Conservation (phyloP, 2,113 vertebrate genomes). For the Scartelaos histophorus region DNA sequence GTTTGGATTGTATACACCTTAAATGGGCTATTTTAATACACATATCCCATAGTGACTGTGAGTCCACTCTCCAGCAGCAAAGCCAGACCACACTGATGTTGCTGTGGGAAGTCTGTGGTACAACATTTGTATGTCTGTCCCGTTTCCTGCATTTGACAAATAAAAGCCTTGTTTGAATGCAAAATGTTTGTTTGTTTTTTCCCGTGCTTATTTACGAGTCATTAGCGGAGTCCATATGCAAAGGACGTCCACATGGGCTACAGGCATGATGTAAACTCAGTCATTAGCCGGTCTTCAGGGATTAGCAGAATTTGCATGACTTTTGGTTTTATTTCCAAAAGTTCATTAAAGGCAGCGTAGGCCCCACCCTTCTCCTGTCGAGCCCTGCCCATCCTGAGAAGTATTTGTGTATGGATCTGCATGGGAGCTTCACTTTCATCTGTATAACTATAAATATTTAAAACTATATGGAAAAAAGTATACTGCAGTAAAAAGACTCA, state of each 20-base stretch:
- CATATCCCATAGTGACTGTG: neutral
- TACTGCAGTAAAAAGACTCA: no score
- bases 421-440: neutral
- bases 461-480: neutral
- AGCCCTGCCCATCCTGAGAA: neutral
- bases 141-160: constrained; percentile 33
- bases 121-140: constrained; percentile 33
- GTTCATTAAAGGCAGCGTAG: neutral
- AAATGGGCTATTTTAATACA: neutral
- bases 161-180: neutral
- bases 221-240: neutral
- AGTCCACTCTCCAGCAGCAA: constrained; percentile 47
- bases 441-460: neutral
- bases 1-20: neutral
- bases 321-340: neutral
- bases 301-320: neutral
- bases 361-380: neutral
- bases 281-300: neutral
- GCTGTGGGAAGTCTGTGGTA: constrained; percentile 48
- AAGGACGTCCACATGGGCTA: neutral
- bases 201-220: neutral
- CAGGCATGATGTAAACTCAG: neutral
- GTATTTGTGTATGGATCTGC: neutral
- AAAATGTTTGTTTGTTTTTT: neutral
- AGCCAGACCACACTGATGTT: constrained; percentile 43